Evolutionary conservation across 2,797 vertebrate genomes (phyloP).

Genomic region (Alosa sapidissima): DNA sequence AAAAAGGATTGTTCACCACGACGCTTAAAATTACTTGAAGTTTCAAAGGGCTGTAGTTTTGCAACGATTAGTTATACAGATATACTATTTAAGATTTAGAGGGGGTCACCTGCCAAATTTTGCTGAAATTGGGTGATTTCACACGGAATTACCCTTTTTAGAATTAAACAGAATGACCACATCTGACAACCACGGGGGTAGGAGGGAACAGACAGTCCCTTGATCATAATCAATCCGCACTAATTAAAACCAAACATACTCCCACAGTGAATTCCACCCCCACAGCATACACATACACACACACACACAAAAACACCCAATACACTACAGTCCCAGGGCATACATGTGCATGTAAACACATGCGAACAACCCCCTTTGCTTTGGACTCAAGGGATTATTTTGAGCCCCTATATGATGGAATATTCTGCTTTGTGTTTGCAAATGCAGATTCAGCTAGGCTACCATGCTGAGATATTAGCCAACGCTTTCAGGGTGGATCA

Average conservation of each 20-base stretch:
- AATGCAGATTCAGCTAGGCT: not conserved
- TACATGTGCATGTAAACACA: not conserved
- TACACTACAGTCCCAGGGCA: not conserved
- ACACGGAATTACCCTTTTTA: not conserved
- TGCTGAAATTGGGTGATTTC: too few relatives aligned
- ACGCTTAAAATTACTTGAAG: too few relatives aligned
- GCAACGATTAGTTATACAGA: too few relatives aligned
- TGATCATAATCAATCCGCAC: not conserved
- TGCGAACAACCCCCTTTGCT: not conserved
- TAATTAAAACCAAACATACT: conserved; percentile 4
- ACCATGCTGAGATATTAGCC: not conserved
- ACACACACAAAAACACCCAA: too few relatives aligned
- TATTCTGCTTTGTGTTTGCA: not conserved
- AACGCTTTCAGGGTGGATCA: not conserved
- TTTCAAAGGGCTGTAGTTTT: too few relatives aligned
- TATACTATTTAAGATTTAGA: too few relatives aligned
- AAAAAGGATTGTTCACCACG: too few relatives aligned
- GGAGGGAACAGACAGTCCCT: not conserved
- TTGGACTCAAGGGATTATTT: not conserved
- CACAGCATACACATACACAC: not conserved
- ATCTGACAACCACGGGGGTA: not conserved
- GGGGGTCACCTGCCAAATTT: too few relatives aligned
- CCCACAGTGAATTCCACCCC: not conserved
- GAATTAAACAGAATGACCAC: conserved; percentile 1
- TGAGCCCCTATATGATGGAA: not conserved